phyloP scores from a whole-genome alignment of 2,113 vertebrate genomes.

The Athene noctua region DNA sequence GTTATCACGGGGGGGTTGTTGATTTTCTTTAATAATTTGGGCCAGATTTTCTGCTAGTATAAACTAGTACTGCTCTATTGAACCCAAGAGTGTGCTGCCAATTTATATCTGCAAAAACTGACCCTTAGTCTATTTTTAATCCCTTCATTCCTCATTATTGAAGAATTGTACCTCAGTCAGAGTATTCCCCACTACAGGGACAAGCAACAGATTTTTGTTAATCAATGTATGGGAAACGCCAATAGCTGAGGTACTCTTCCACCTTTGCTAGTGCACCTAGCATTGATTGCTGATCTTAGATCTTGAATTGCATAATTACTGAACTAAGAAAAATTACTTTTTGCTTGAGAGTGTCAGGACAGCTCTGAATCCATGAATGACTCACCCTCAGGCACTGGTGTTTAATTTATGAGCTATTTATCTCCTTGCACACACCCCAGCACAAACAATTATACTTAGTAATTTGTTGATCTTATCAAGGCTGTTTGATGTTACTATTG shows the following conservation, averaged over 20 bases:
- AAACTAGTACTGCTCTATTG: background rate
- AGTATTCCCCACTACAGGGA: background rate
- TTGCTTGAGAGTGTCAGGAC: constrained; percentile 35
- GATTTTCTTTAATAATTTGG: background rate
- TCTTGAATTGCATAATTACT: constrained; percentile 28
- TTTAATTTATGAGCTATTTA: constrained; percentile 74
- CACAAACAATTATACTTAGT: constrained; percentile 72
- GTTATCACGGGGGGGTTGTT: background rate
- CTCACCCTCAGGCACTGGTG: constrained; percentile 38
- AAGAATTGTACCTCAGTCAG: background rate
- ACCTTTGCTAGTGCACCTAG: constrained; percentile 10
- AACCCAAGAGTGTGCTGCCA: background rate
- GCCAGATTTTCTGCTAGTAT: background rate
- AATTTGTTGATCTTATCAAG: constrained; percentile 71
- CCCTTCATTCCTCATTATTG: background rate
- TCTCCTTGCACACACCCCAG: constrained; percentile 63
- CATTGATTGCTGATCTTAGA: constrained; percentile 28
- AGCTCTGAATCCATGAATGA: constrained; percentile 42
- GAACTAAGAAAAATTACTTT: constrained; percentile 60
- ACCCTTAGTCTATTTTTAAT: background rate
- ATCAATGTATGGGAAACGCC: background rate
- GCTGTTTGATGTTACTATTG: constrained; percentile 54
- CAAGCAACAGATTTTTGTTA: background rate
- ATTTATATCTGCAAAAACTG: background rate
- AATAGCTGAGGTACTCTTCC: background rate